Percentiles rank a stretch among this genome's conserved stretches.
These are phyloP conservation scores for Heliconius cydno DNA, from an alignment of 2,888 invertebrate genomes.

Conservation along the genomic window DNA sequence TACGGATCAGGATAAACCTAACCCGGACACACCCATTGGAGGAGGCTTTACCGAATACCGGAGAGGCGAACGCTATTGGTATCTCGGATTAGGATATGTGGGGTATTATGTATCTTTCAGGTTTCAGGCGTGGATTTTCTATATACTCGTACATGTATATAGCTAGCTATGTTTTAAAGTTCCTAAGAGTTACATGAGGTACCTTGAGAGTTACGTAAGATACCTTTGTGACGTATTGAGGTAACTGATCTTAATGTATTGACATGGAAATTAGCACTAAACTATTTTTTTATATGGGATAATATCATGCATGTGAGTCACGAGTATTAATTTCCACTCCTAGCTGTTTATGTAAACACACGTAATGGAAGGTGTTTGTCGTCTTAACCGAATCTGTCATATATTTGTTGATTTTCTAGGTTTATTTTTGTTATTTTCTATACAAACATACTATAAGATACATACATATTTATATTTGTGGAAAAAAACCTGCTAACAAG, in stretches of 20 bases:
- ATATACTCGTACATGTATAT: background rate
- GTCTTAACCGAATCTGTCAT: background rate
- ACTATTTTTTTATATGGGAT: background rate
- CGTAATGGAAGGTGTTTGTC: background rate
- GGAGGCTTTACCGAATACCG: conserved; percentile 73
- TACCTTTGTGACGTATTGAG: background rate
- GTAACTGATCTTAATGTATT: background rate
- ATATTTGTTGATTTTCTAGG: background rate
- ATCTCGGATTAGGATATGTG: conserved; percentile 76
- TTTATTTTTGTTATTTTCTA: background rate
- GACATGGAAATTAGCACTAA: background rate
- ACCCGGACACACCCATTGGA: conserved; percentile 72
- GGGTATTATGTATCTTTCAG: conserved; percentile 45
- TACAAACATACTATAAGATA: background rate
- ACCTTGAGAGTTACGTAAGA: background rate
- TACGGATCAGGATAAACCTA: conserved; percentile 81
- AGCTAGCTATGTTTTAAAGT: background rate
- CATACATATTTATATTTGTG: background rate
- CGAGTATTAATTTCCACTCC: background rate
- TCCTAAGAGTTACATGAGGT: background rate
- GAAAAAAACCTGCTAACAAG: background rate
- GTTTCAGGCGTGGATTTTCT: conserved; percentile 23
- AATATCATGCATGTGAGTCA: background rate
- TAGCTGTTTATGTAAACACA: background rate
- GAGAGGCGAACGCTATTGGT: conserved; percentile 77